Percentiles rank a stretch among this genome's conserved stretches.
Evolutionary conservation across 2,113 vertebrate genomes (phyloP).

Genomic region (Megaceryle maxima): DNA sequence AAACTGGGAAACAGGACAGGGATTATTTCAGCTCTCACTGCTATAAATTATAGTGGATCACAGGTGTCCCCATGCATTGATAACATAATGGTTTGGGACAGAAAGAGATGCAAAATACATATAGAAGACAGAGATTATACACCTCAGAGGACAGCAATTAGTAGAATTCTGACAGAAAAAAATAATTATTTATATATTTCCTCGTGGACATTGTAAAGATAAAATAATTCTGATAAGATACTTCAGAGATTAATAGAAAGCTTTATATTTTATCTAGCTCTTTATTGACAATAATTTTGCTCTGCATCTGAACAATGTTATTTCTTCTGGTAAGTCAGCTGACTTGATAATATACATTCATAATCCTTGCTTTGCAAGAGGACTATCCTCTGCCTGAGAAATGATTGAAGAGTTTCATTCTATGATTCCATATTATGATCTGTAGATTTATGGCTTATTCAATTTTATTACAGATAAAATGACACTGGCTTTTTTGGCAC

Average conservation of each 20-base stretch:
- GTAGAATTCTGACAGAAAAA: neutral
- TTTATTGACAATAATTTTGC: neutral
- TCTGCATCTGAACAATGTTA: neutral
- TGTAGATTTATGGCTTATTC: neutral
- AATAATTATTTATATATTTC: neutral
- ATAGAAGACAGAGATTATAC: neutral
- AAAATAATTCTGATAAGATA: neutral
- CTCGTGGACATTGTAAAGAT: neutral
- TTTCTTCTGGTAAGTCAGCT: neutral
- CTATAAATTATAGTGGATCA: neutral
- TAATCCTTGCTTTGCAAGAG: neutral
- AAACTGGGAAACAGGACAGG: neutral
- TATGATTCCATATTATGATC: neutral
- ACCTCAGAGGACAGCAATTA: neutral
- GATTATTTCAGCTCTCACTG: neutral
- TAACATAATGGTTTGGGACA: neutral
- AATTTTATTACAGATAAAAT: neutral
- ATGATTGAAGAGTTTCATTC: neutral
- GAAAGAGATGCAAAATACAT: neutral
- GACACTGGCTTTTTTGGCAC: neutral
- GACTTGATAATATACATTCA: neutral
- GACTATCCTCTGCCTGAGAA: neutral
- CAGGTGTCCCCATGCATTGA: neutral
- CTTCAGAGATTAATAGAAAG: neutral
- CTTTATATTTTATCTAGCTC: neutral